These are phyloP conservation scores for Petromus typicus DNA, from an alignment of 2,113 vertebrate genomes.

Conservation along the genomic window DNA sequence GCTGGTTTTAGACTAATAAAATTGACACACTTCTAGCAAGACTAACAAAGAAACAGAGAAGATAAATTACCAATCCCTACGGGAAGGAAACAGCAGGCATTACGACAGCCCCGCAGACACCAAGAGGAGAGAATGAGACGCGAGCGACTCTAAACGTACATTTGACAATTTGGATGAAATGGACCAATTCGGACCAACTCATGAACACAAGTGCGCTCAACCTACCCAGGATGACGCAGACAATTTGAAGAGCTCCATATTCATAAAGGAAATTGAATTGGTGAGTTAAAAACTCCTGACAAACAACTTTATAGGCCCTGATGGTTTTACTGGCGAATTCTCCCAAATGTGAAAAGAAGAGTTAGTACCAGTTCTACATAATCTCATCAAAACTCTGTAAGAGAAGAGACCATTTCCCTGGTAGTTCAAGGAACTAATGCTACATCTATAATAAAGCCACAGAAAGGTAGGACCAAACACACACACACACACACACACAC, in stretches of 20 bases:
- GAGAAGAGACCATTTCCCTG: neutral
- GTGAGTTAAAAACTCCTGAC: neutral
- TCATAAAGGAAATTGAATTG: neutral
- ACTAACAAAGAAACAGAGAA: neutral
- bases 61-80: neutral
- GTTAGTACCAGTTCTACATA: neutral
- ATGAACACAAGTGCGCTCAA: neutral
- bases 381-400: neutral
- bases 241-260: neutral
- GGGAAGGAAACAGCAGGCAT: neutral
- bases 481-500: too few species aligned
- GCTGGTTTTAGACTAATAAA: neutral
- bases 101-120: neutral
- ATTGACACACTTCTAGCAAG: neutral
- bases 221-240: neutral
- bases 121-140: neutral
- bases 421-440: neutral
- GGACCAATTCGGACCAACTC: neutral
- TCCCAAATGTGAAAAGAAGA: neutral
- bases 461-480: neutral
- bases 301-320: neutral
- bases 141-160: rapidly evolving
- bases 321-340: neutral
- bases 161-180: neutral
- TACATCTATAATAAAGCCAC: neutral